These are phyloP conservation scores for Ptychadena robeensis DNA, from an alignment of 2,797 vertebrate genomes.

Conservation along the genomic window DNA sequence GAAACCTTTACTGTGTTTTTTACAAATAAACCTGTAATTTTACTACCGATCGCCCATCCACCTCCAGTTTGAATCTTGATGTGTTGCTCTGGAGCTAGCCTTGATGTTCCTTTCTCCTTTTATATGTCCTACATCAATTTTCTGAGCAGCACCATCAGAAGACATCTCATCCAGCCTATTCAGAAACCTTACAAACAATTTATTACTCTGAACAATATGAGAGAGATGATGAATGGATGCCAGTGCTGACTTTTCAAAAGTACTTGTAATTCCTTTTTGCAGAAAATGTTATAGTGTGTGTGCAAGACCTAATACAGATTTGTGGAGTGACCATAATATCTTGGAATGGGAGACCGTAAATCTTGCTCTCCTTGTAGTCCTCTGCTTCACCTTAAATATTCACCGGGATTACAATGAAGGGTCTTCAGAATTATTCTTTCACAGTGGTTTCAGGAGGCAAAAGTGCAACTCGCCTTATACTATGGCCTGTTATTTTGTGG, in stretches of 20 bases:
- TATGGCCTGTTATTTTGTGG: not conserved
- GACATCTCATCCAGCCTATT: slow-evolving; percentile 52
- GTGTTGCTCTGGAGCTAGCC: slow-evolving; percentile 49
- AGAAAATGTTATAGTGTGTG: slow-evolving; percentile 49
- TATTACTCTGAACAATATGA: slow-evolving; percentile 57
- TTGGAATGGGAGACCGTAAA: slow-evolving; percentile 31
- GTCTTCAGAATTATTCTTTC: not conserved
- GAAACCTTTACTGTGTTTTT: slow-evolving; percentile 42
- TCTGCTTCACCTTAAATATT: slow-evolving; percentile 26
- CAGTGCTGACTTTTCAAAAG: slow-evolving; percentile 54
- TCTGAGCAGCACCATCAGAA: slow-evolving; percentile 48
- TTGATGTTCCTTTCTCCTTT: slow-evolving; percentile 51
- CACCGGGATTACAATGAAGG: not conserved
- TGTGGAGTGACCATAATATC: slow-evolving; percentile 55
- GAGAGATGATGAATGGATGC: slow-evolving; percentile 54
- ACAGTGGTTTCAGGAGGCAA: not conserved
- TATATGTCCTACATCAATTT: slow-evolving; percentile 52
- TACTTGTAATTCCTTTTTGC: slow-evolving; percentile 52
- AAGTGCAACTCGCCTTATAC: not conserved
- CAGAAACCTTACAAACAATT: slow-evolving; percentile 57
- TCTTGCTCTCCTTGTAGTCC: slow-evolving; percentile 10
- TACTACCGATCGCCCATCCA: slow-evolving; percentile 40
- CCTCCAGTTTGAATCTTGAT: slow-evolving; percentile 46
- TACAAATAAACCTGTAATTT: slow-evolving; percentile 55
- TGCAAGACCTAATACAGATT: slow-evolving; percentile 52